A percentile compares a stretch with the other conserved stretches of the same genome.
Evolutionary conservation across 1,140 invertebrate species (phyloP).

Genomic region (Pantala flavescens): DNA sequence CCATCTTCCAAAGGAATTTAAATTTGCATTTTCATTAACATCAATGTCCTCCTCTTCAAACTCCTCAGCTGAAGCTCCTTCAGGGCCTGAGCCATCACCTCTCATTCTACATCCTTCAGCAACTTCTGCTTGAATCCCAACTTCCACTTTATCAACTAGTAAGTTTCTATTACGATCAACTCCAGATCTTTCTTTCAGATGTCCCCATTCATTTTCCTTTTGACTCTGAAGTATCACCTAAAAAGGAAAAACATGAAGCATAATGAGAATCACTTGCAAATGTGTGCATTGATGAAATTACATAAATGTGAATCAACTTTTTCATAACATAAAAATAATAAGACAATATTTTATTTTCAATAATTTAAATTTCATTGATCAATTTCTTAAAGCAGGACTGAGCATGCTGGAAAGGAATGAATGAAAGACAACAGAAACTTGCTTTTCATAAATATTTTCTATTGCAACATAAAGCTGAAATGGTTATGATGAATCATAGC

Average conservation of each 20-base stretch:
- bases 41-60: neutral
- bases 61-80: neutral
- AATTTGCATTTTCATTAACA: slow-evolving; percentile 1
- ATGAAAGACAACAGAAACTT: no score
- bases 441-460: no score
- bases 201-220: slow-evolving; percentile 4
- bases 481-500: no score
- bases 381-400: no score
- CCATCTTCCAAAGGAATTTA: slow-evolving; percentile 15
- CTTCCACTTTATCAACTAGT: neutral
- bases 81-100: neutral
- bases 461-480: no score
- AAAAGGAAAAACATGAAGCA: neutral
- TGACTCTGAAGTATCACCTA: neutral
- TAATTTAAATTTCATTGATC: no score
- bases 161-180: neutral
- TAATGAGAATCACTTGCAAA: neutral
- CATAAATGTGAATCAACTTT: no score
- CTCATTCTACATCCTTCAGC: neutral
- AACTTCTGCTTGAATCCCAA: neutral
- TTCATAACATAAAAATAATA: no score
- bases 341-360: no score
- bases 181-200: neutral
- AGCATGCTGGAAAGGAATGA: no score
- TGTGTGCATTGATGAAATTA: no score